A percentile compares a stretch with the other conserved stretches of the same genome.
Evolutionary conservation across 2,888 invertebrate species (phyloP).

Genomic region (Tillus elongatus): DNA sequence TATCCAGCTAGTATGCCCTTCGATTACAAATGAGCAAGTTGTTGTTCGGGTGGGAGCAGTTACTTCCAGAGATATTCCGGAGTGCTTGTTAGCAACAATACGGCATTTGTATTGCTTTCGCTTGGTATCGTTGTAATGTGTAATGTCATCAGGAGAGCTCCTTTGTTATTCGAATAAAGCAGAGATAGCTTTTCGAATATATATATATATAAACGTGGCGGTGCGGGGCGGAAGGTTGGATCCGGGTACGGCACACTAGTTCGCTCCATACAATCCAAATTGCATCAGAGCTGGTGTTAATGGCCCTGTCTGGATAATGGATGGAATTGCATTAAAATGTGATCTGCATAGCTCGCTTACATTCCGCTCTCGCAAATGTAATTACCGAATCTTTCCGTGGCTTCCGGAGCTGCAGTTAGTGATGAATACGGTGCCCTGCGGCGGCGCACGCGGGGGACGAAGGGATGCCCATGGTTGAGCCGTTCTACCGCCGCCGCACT

Average conservation of each 20-base stretch:
- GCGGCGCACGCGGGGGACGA: no score
- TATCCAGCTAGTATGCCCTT: no score
- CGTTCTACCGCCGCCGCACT: conserved; percentile 12
- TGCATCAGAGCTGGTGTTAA: conserved; percentile 43
- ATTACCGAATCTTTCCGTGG: conserved; percentile 37
- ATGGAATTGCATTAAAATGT: conserved; percentile 48
- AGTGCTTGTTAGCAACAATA: no score
- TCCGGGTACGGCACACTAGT: conserved; percentile 11
- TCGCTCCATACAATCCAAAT: conserved; percentile 41
- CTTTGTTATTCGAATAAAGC: conserved; percentile 38
- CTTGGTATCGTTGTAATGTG: conserved; percentile 17
- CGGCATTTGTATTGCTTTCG: no score
- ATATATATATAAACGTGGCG: conserved; percentile 21
- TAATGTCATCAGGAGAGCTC: conserved; percentile 37
- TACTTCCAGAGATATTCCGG: no score
- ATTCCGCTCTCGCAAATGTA: conserved; percentile 35
- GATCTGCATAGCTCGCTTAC: conserved; percentile 44
- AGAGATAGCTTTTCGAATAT: conserved; percentile 40
- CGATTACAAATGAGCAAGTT: no score
- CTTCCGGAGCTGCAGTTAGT: conserved; percentile 25
- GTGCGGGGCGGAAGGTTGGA: conserved; percentile 14
- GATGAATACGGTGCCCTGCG: conserved; percentile 11
- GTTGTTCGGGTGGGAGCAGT: no score
- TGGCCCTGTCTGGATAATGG: conserved; percentile 45
- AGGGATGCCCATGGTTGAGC: conserved; percentile 13